Conservation (phyloP, 1,140 invertebrate genomes). For the Stegodyphus mimosarum region DNA sequence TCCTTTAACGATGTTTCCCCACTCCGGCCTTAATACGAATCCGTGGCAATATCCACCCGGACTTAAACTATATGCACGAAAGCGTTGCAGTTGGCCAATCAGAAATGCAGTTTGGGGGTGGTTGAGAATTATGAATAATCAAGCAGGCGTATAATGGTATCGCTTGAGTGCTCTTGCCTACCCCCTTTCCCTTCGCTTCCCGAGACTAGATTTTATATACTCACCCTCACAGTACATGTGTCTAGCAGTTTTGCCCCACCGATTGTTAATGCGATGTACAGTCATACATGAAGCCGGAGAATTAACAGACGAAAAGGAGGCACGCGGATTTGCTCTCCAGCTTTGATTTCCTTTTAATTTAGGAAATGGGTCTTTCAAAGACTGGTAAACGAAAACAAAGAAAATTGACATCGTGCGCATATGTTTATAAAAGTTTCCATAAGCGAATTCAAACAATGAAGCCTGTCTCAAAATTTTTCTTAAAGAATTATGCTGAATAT, state of each 20-base stretch:
- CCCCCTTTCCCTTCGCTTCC: background rate
- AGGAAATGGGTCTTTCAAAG: no score
- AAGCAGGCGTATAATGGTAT: slow-evolving; percentile 47
- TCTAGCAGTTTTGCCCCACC: no score
- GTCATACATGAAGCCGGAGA: no score
- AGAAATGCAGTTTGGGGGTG: slow-evolving; percentile 47
- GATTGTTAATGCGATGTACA: no score
- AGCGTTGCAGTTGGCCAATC: slow-evolving; percentile 41
- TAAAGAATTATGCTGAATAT: no score
- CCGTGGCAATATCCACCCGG: slow-evolving; percentile 47
- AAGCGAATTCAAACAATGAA: no score
- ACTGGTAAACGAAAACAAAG: no score
- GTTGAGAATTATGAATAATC: slow-evolving; percentile 52
- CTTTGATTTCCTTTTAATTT: background rate
- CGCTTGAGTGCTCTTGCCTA: slow-evolving; percentile 31
- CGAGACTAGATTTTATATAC: background rate
- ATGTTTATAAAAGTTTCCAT: no score
- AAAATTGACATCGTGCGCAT: no score
- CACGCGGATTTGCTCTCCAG: background rate
- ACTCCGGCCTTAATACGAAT: slow-evolving; percentile 29
- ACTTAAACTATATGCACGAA: slow-evolving; percentile 50
- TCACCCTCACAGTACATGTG: background rate
- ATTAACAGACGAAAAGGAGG: background rate
- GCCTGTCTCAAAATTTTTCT: no score
- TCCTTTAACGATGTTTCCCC: slow-evolving; percentile 42